Conservation (phyloP, 2,888 invertebrate species). For the Tenthredo livida region DNA sequence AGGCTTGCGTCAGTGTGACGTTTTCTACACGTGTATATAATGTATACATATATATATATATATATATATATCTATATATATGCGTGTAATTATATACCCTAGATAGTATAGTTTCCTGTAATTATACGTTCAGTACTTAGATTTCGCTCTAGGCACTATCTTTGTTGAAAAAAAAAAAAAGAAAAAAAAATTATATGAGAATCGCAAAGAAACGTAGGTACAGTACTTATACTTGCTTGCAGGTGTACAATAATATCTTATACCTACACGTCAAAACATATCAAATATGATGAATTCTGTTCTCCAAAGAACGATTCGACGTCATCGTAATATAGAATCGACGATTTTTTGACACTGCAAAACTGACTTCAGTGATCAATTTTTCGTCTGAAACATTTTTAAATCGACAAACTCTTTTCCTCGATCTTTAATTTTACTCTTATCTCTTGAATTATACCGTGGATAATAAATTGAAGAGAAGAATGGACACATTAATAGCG, state of each 20-base stretch:
- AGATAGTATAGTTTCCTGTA: conserved; percentile 29
- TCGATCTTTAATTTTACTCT: not conserved
- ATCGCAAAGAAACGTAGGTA: not conserved
- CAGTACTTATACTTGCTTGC: not conserved
- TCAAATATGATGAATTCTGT: too few species aligned
- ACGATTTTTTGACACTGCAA: too few species aligned
- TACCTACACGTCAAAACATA: too few species aligned
- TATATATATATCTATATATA: not conserved
- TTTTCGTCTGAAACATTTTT: not conserved
- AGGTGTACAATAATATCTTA: too few species aligned
- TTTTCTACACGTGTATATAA: not conserved
- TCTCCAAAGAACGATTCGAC: too few species aligned
- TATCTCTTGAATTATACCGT: too few species aligned
- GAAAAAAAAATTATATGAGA: not conserved
- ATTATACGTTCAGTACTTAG: conserved; percentile 21
- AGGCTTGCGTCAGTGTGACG: conserved; percentile 2
- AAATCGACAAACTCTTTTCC: not conserved
- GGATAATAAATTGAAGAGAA: not conserved
- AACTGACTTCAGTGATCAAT: not conserved
- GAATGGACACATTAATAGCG: not conserved
- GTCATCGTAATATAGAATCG: too few species aligned
- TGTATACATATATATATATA: too few species aligned
- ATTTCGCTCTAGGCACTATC: conserved; percentile 28
- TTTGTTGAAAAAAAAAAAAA: not conserved
- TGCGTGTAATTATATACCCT: conserved; percentile 27